Conservation (phyloP, 2,888 invertebrate species). For the Unio pictorum region DNA sequence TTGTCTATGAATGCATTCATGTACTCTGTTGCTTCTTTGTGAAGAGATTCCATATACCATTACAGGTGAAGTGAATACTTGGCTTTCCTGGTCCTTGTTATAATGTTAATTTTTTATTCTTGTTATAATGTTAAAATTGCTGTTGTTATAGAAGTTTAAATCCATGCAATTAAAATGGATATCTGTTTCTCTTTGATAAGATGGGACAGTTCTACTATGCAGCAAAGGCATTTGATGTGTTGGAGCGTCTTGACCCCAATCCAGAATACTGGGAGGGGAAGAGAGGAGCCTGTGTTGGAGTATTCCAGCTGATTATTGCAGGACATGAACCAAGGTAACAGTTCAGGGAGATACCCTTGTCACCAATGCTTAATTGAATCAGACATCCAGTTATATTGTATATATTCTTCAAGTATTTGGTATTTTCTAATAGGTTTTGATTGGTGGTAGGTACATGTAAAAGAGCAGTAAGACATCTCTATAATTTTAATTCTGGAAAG, state of each 20-base stretch:
- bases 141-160: background rate
- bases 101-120: no score
- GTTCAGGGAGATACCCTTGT: background rate
- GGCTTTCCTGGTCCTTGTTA: no score
- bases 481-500: no score
- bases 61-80: no score
- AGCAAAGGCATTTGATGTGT: slow-evolving; percentile 96
- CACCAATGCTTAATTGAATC: background rate
- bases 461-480: no score
- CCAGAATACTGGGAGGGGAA: slow-evolving; percentile 99
- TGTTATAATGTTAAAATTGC: background rate
- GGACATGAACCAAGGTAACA: slow-evolving; percentile 78
- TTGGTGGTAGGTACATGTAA: no score
- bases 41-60: no score
- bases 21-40: no score
- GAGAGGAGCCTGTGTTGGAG: slow-evolving; percentile 94
- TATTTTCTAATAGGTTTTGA: no score
- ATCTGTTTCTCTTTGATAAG: slow-evolving; percentile 44
- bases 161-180: background rate
- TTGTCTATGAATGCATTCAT: no score
- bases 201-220: slow-evolving; percentile 97
- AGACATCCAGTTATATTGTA: background rate
- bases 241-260: slow-evolving; percentile 93
- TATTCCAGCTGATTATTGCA: slow-evolving; percentile 89
- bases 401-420: background rate